Evolutionary conservation across 2,113 vertebrate species (phyloP).

Genomic region (Sorex araneus): DNA sequence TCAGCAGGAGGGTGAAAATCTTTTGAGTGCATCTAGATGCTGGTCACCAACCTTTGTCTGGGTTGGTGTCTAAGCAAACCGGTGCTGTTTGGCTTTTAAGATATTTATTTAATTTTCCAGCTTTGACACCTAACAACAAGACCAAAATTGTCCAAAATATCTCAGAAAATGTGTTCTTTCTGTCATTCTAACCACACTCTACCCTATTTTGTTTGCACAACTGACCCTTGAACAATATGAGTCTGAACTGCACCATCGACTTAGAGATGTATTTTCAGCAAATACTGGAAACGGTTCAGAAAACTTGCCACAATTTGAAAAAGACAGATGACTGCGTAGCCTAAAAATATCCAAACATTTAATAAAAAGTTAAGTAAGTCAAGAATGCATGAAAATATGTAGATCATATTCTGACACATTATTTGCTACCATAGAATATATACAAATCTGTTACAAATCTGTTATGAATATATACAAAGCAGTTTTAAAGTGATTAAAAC

Average conservation of each 20-base stretch:
- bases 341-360: no score
- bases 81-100: background rate
- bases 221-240: background rate
- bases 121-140: background rate
- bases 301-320: no score
- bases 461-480: no score
- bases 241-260: background rate
- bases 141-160: background rate
- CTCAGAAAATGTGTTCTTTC: background rate
- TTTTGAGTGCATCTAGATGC: fast-evolving
- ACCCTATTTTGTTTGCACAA: background rate
- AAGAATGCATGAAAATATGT: no score
- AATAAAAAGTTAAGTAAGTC: no score
- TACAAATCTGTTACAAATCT: no score
- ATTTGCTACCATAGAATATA: no score
- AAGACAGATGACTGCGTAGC: no score
- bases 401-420: no score
- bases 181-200: background rate
- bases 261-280: background rate
- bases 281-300: no score
- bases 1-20: background rate
- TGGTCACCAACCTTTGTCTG: background rate
- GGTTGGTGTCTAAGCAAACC: background rate
- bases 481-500: no score
- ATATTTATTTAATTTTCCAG: background rate